Evolutionary conservation across 1,140 invertebrate genomes (phyloP).

Genomic region (Mycetomoellerius zeteki): DNA sequence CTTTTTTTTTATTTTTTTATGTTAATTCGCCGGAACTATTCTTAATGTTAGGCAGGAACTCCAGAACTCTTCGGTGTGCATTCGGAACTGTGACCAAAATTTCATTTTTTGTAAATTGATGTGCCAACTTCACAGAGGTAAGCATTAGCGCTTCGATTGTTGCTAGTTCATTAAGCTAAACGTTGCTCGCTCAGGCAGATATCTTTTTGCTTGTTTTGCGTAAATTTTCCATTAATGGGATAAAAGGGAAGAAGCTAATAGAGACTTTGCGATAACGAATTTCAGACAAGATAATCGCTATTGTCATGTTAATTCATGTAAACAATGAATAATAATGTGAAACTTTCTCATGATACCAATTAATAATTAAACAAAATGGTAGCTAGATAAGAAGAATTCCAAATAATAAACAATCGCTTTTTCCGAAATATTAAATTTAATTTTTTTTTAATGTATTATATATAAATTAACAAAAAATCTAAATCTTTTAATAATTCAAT

Average conservation of each 20-base stretch:
- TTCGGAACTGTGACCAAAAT: too few relatives aligned
- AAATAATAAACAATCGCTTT: background rate
- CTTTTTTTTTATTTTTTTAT: too few relatives aligned
- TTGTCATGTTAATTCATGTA: background rate
- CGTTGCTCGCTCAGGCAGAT: background rate
- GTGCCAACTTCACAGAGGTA: too few relatives aligned
- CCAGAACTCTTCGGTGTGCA: too few relatives aligned
- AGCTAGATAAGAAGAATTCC: background rate
- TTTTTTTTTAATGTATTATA: background rate
- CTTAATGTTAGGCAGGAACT: too few relatives aligned
- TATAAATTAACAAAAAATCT: background rate
- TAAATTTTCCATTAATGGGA: background rate
- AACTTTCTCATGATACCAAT: background rate
- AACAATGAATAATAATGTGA: background rate
- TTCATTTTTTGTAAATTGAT: too few relatives aligned
- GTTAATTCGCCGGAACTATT: too few relatives aligned
- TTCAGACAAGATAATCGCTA: background rate
- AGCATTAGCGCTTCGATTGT: too few relatives aligned
- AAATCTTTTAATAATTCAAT: background rate
- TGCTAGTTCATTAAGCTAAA: background rate
- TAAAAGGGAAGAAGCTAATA: background rate
- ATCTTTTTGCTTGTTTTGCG: background rate
- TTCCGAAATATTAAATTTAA: background rate
- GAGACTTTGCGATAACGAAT: background rate
- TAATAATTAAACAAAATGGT: background rate